These are phyloP conservation scores for Halcyon chelicuti DNA, from an alignment of 2,797 vertebrate genomes.

Conservation along the genomic window DNA sequence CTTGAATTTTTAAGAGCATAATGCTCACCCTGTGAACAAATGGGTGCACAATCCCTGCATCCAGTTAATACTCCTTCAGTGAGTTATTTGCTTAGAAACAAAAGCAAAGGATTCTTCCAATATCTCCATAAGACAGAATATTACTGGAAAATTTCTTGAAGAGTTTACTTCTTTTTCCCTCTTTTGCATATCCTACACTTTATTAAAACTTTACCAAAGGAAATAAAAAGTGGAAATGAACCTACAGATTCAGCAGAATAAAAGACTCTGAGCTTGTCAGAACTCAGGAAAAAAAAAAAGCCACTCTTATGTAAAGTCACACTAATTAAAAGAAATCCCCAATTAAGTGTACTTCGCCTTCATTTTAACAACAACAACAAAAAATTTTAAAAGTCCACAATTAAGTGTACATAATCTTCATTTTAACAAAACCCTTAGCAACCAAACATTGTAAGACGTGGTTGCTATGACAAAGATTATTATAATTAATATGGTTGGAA, in stretches of 20 bases:
- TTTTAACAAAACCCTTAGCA: constrained; percentile 45
- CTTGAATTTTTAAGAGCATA: neutral
- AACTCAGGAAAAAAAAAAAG: neutral
- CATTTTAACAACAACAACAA: constrained; percentile 32
- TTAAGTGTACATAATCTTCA: constrained; percentile 46
- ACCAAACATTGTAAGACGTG: neutral
- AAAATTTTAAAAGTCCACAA: neutral
- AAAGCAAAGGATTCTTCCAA: neutral
- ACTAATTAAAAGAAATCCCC: neutral
- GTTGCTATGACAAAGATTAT: constrained; percentile 42
- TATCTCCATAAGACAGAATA: neutral
- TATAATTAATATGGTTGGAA: constrained; percentile 49
- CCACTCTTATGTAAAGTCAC: neutral
- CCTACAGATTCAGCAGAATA: constrained; percentile 33
- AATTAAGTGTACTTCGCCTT: constrained; percentile 25
- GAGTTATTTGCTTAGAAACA: neutral
- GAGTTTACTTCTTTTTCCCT: neutral
- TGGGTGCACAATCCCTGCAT: neutral
- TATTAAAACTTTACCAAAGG: neutral
- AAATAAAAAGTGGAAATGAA: constrained; percentile 18
- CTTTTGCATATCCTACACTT: neutral
- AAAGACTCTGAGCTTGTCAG: constrained; percentile 28
- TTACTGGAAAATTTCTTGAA: neutral
- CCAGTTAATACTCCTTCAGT: neutral
- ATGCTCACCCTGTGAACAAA: neutral